Evolutionary conservation across 2,888 invertebrate species (phyloP).

Genomic region (Biston betularia): DNA sequence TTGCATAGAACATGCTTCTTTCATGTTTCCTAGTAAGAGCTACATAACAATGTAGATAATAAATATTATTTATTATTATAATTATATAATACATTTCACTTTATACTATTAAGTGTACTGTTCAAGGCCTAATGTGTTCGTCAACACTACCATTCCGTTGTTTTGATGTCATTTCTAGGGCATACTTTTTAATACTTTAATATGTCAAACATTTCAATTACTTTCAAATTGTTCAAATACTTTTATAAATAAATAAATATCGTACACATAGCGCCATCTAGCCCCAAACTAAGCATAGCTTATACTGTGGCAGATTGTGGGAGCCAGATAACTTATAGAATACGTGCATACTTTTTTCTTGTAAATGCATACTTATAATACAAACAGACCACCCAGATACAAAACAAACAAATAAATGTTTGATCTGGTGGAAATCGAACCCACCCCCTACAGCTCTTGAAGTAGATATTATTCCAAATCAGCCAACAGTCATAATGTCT

Average conservation of each 20-base stretch:
- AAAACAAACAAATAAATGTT: too few species aligned
- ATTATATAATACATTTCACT: too few species aligned
- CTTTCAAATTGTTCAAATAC: slow-evolving; percentile 1
- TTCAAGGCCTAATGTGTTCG: slow-evolving; percentile 60
- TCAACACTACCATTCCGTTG: slow-evolving; percentile 35
- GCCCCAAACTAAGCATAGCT: not conserved
- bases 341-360: too few species aligned
- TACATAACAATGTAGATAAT: slow-evolving; percentile 49
- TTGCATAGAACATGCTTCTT: slow-evolving; percentile 59
- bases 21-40: slow-evolving; percentile 58
- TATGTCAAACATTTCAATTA: slow-evolving; percentile 2
- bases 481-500: too few species aligned
- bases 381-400: too few species aligned
- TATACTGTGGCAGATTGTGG: not conserved
- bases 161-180: slow-evolving; percentile 42
- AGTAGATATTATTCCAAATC: too few species aligned
- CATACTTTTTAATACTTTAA: not conserved
- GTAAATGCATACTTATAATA: too few species aligned
- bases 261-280: not conserved
- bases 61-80: slow-evolving; percentile 57
- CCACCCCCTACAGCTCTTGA: too few species aligned
- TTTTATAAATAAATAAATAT: too few species aligned
- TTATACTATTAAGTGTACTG: slow-evolving; percentile 45
- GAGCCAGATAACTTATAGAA: too few species aligned
- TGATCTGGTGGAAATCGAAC: too few species aligned